Evolutionary conservation across 2,797 vertebrate genomes (phyloP), one percentile per base, ranked within the genome.

Genomic region (Takifugu rubripes): DNA sequence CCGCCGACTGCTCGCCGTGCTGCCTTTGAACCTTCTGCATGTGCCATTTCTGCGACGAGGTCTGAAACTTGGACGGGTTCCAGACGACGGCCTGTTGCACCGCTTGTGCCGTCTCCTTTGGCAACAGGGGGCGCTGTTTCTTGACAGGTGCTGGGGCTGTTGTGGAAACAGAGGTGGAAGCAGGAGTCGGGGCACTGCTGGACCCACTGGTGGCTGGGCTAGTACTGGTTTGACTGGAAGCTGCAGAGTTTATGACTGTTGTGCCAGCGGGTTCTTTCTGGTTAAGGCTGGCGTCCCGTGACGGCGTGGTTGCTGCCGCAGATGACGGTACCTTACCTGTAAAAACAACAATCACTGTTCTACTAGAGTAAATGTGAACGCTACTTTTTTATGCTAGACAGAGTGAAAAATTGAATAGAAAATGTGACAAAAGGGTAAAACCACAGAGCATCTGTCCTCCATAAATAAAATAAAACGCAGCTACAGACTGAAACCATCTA

Each of bases 71-170:
- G 45, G 93, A 91, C 3, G 94, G 94, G 88, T 94, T 98, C 96
- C 95, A 98, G 66, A 95, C 93, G 6, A 96, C 96, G 0, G 90
- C 84, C 25, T 93, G 89, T 86, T 97, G 96, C 77, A 94, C 93
- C 0, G 94, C 91, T 56, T 94, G 94, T 17, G 92, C 91, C 0
- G 93, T 92, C 84, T 99, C 97, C 88, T 98, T 98, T 6, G 96
- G 96, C 82, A 99, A 91, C 45, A 99, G 93, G 51, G 95, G 96
- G 76, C 96, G 94, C 90, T 97, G 97, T 89, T 99, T 98, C 90
- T 98, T 99, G 56, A 95, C 84, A 58, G 88, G 73, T 33, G 90
- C 77, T 0, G 76, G 55, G 31, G 86, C 75, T 0, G 83, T 47
- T 0, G 84, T 48, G 11, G 87, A 72, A 36, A 67, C 64, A 3